phyloP scores from a whole-genome alignment of 2,888 invertebrate genomes.

The Magallana nippona region DNA sequence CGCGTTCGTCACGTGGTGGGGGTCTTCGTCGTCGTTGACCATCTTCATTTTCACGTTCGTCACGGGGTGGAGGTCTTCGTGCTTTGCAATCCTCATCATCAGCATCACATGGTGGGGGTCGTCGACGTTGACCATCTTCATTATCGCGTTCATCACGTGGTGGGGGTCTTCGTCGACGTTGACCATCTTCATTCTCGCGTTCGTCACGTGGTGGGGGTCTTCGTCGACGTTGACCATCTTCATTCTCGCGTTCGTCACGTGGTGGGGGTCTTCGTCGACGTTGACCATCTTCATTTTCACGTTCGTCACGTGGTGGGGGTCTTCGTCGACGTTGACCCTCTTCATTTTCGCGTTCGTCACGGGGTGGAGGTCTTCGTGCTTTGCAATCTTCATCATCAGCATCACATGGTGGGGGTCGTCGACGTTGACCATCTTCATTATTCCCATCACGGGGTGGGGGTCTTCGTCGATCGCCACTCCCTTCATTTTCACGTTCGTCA shows the following conservation, averaged over 20 bases:
- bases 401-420: not conserved
- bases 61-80: not conserved
- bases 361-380: not conserved
- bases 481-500: not conserved
- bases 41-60: too few relatives aligned
- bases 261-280: not conserved
- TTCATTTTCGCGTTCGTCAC: not conserved
- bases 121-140: not conserved
- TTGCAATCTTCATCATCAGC: not conserved
- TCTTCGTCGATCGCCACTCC: not conserved
- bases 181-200: not conserved
- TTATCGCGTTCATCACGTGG: not conserved
- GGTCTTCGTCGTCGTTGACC: too few relatives aligned
- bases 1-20: not conserved
- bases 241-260: not conserved
- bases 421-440: not conserved
- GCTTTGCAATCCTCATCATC: not conserved
- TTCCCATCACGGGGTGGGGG: not conserved
- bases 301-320: not conserved
- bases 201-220: not conserved
- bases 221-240: not conserved
- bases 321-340: not conserved
- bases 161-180: not conserved
- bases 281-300: not conserved
- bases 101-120: not conserved